Conservation (phyloP, 2,113 vertebrate species). For the Pterocles orientalis region DNA sequence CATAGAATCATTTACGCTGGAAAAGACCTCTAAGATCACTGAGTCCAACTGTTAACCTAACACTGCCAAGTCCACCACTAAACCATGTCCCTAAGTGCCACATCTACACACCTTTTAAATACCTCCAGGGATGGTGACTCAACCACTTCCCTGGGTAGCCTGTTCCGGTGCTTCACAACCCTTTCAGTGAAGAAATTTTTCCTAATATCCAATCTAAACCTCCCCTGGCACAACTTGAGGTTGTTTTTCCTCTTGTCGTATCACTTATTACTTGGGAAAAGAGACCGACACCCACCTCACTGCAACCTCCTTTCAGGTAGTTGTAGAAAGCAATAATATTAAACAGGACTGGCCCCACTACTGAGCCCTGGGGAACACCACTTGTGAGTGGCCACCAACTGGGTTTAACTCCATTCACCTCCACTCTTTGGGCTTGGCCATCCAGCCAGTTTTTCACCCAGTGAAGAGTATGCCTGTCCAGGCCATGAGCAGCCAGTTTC, state of each 20-base stretch:
- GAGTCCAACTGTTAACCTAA: too few relatives aligned
- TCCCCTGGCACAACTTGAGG: neutral
- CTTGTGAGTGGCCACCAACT: fast-evolving
- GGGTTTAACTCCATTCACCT: neutral
- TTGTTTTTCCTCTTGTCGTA: neutral
- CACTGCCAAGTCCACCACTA: neutral
- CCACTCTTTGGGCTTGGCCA: neutral
- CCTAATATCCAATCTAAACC: neutral
- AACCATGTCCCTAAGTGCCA: neutral
- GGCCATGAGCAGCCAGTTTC: neutral
- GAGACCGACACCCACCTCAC: neutral
- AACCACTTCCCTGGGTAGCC: neutral
- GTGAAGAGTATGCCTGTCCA: fast-evolving
- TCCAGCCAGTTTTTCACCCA: neutral
- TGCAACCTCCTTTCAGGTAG: neutral
- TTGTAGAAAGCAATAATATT: fast-evolving
- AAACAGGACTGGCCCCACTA: neutral
- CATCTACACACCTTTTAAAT: too few relatives aligned
- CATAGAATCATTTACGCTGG: neutral
- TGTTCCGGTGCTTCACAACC: neutral
- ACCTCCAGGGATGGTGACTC: neutral
- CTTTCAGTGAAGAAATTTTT: neutral
- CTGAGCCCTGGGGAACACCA: neutral
- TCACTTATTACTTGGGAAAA: neutral
- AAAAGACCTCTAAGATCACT: neutral